Conservation (phyloP, 1,140 invertebrate genomes). For the Bombus haemorrhoidalis region DNA sequence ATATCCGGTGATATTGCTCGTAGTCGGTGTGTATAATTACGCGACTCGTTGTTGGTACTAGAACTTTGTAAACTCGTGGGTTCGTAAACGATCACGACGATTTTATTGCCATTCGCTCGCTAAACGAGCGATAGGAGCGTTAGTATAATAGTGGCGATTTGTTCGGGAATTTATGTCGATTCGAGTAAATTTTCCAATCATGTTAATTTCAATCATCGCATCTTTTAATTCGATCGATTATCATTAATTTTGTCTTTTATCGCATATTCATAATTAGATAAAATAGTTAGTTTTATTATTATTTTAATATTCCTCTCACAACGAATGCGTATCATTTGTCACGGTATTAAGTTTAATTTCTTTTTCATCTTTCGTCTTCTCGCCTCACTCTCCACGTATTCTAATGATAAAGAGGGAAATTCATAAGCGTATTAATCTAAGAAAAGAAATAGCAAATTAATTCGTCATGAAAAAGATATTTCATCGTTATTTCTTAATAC, state of each 20-base stretch:
- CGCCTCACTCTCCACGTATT: neutral
- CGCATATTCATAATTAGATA: too few species aligned
- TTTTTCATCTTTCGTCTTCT: too few species aligned
- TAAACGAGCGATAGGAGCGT: too few species aligned
- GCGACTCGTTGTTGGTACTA: neutral
- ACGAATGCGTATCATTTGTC: too few species aligned
- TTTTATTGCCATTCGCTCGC: neutral
- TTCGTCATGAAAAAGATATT: neutral
- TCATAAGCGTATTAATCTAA: neutral
- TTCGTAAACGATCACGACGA: neutral
- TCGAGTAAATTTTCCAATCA: neutral
- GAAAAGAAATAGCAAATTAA: neutral
- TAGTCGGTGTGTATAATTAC: neutral
- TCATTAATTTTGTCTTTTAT: too few species aligned
- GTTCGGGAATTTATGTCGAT: neutral
- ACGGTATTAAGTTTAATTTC: too few species aligned
- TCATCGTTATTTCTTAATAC: neutral
- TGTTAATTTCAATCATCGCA: neutral
- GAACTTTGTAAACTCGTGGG: neutral
- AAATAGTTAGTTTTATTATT: too few species aligned
- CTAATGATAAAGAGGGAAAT: too few species aligned
- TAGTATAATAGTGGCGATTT: neutral
- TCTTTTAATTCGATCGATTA: neutral
- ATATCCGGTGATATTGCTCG: slow-evolving; percentile 50
- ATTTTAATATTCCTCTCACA: too few species aligned